These are phyloP conservation scores for Phylloscopus trochiloides DNA, from an alignment of 2,113 vertebrate genomes.

Conservation along the genomic window DNA sequence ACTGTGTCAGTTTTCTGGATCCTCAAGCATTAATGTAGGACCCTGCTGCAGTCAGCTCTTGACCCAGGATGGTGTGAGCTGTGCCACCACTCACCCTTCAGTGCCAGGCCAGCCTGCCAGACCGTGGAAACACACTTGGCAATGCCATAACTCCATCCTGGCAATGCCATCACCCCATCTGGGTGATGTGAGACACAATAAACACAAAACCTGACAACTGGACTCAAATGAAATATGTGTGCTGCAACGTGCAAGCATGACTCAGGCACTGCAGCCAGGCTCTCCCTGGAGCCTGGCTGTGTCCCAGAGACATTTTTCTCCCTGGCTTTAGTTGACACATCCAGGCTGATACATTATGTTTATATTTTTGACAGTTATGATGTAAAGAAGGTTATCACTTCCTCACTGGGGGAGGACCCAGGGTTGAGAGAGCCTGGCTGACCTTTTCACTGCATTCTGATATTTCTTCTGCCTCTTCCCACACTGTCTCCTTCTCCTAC, in stretches of 20 bases:
- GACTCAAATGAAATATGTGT: not conserved
- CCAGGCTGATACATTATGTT: constrained; percentile 7
- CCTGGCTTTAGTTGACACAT: not conserved
- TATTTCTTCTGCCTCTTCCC: not conserved
- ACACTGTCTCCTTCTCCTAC: not conserved
- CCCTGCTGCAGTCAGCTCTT: not conserved
- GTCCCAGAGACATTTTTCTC: not conserved
- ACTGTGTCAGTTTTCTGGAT: not conserved
- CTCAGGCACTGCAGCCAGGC: not conserved
- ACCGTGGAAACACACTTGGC: not conserved
- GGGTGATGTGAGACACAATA: not conserved
- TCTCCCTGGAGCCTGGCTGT: not conserved
- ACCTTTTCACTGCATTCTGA: constrained; percentile 23
- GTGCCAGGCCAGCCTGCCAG: not conserved
- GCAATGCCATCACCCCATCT: not conserved
- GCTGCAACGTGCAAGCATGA: constrained; percentile 3
- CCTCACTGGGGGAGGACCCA: not conserved
- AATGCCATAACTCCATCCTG: not conserved
- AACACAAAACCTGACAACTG: not conserved
- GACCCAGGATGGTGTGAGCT: not conserved
- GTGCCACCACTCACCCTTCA: not conserved
- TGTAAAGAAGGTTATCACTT: constrained; percentile 16
- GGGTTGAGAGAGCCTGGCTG: not conserved
- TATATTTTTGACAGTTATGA: not conserved
- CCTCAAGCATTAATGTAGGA: not conserved